Conservation (phyloP, 2,113 vertebrate species). For the Notechis scutatus region DNA sequence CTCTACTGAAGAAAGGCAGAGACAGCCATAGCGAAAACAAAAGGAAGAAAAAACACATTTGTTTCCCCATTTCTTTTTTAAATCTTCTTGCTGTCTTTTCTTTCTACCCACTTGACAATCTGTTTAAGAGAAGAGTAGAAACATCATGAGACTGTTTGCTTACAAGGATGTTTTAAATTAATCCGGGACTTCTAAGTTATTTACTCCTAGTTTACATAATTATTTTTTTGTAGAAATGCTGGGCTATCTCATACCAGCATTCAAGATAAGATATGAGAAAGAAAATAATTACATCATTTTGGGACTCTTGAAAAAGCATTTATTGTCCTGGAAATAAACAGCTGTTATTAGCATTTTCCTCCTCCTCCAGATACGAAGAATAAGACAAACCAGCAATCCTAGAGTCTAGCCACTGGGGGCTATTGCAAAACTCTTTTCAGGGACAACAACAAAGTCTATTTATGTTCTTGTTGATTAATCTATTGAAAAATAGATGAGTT, state of each 20-base stretch:
- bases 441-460: background rate
- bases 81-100: background rate
- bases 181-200: background rate
- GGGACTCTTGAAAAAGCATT: background rate
- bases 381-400: conserved; percentile 4
- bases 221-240: background rate
- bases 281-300: background rate
- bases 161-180: background rate
- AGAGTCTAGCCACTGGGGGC: background rate
- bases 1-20: background rate
- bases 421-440: background rate
- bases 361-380: background rate
- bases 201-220: background rate
- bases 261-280: background rate
- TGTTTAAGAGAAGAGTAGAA: background rate
- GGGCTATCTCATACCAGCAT: background rate
- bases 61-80: background rate
- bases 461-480: conserved; percentile 6
- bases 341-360: background rate
- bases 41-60: background rate
- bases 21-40: background rate
- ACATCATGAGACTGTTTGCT: background rate
- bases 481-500: conserved; percentile 17
- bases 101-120: background rate
- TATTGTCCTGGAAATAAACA: conserved; percentile 19